Evolutionary conservation across 2,113 vertebrate species (phyloP), one percentile per base, ranked within the genome.

Genomic region (Telmatochromis sp.): DNA sequence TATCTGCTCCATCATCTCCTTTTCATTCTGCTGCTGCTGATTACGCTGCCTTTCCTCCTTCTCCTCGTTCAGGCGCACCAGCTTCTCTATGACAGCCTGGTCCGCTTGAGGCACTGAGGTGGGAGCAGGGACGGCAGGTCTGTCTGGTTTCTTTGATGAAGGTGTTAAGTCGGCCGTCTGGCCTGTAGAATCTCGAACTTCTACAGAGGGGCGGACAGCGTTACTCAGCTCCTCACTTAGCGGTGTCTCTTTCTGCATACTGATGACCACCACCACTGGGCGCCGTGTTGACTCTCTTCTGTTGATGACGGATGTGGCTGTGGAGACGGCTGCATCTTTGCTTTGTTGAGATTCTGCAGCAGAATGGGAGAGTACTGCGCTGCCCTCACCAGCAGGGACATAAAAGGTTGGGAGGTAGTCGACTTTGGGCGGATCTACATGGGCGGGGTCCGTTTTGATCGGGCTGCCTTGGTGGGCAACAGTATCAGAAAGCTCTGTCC

Each of bases 1-100:
- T 88, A 99, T 99, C 94, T 99, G 97, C 91, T 98, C 97, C 98
- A 99, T 99, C 98, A 99, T 98, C 88, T 99, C 97, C 87, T 92
- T 97, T 92, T 99, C 98, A 4, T 98, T 98, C 84, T 98, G 97
- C 88, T 97, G 97, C 88, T 97, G 98, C 85, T 97, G 96, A 53
- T 97, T 97, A 33, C 98, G 98, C 91, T 97, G 97, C n/a, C 98
- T 95, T 90, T 97, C 97, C 90, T 98, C 97, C 82, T 98, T 98
- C 90, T 98, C 97, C 85, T 97, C 97, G 0, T 98, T 99, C 60
- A 99, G 95, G 40, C 96, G 97, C 92, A 98, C 97, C 73, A 99
- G 96, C 55, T 96, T 98, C 90, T 97, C 96, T 63, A 99, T 95
- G 55, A 98, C 88, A 1, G 94, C 37, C 63, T 84, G 90, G 89